Evolutionary conservation across 2,113 vertebrate species (phyloP).

Genomic region (Forbesichthys papilliferus): DNA sequence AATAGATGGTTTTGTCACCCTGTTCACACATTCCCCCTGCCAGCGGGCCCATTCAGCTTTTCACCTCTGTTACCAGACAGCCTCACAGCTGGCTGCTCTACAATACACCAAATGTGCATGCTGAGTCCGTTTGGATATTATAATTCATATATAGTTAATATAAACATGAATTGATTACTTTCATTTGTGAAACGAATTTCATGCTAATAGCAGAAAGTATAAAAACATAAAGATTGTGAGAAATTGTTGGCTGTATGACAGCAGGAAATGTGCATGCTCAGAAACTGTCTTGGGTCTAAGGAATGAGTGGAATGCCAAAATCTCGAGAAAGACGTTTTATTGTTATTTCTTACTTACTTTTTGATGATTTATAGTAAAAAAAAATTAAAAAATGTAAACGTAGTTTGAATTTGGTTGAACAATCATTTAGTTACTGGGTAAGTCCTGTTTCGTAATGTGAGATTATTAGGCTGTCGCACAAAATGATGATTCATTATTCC

Average conservation of each 20-base stretch:
- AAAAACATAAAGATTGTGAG: background rate
- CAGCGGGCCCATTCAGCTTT: conserved; percentile 33
- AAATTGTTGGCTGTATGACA: conserved; percentile 5
- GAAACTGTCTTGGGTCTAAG: conserved; percentile 31
- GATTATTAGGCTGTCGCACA: background rate
- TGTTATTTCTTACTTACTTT: background rate
- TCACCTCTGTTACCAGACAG: conserved; percentile 9
- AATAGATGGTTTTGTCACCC: conserved; percentile 74
- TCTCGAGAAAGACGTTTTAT: background rate
- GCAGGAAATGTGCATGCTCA: conserved; percentile 19
- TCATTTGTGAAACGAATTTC: too few species aligned
- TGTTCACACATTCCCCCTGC: conserved; percentile 72
- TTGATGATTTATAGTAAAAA: too few species aligned
- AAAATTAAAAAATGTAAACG: too few species aligned
- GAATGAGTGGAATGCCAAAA: conserved; percentile 36
- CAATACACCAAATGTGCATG: background rate
- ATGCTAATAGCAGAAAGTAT: background rate
- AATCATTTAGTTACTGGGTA: conserved; percentile 25
- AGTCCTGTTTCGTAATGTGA: too few species aligned
- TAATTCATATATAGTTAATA: too few species aligned
- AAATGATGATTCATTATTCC: conserved; percentile 55
- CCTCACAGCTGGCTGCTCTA: conserved; percentile 25
- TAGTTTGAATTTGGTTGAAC: background rate
- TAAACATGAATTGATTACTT: background rate
- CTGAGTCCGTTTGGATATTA: too few species aligned